Percentiles rank a stretch among this genome's conserved stretches.
These are phyloP conservation scores for Nowickia ferox DNA, from an alignment of 2,888 invertebrate genomes.

Conservation along the genomic window DNA sequence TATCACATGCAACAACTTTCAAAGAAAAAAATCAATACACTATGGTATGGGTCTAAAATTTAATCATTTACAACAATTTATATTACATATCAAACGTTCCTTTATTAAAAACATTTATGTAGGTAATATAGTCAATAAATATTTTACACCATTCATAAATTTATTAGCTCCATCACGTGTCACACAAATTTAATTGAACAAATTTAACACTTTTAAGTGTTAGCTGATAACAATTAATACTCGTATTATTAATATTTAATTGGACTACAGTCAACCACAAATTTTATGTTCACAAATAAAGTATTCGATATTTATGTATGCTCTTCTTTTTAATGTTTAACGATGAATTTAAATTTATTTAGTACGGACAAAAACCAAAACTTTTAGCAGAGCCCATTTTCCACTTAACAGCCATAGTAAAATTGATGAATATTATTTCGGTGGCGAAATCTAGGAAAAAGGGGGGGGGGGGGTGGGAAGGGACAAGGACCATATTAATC, in stretches of 20 bases:
- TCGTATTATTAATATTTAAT: constrained; percentile 2
- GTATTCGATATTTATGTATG: too few relatives aligned
- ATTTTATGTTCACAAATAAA: not conserved
- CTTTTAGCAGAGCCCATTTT: too few relatives aligned
- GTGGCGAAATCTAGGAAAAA: too few relatives aligned
- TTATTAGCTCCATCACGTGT: not conserved
- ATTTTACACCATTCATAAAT: not conserved
- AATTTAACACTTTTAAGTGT: constrained; percentile 13
- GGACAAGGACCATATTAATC: too few relatives aligned
- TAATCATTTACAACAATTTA: not conserved
- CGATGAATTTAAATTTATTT: too few relatives aligned
- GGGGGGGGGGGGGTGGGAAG: too few relatives aligned
- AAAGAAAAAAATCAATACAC: too few relatives aligned
- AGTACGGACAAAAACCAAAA: too few relatives aligned
- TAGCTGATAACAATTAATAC: constrained; percentile 5
- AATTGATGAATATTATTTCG: too few relatives aligned
- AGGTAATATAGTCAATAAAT: not conserved
- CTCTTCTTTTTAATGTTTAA: too few relatives aligned
- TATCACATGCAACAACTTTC: not conserved
- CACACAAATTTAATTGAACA: not conserved
- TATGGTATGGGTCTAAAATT: not conserved
- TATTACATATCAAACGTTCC: not conserved
- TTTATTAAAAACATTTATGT: not conserved
- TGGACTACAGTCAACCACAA: constrained; percentile 2
- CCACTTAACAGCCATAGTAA: too few relatives aligned